These are phyloP conservation scores for Tretioscincus oriximinensis DNA, from an alignment of 2,113 vertebrate species.

Conservation along the genomic window DNA sequence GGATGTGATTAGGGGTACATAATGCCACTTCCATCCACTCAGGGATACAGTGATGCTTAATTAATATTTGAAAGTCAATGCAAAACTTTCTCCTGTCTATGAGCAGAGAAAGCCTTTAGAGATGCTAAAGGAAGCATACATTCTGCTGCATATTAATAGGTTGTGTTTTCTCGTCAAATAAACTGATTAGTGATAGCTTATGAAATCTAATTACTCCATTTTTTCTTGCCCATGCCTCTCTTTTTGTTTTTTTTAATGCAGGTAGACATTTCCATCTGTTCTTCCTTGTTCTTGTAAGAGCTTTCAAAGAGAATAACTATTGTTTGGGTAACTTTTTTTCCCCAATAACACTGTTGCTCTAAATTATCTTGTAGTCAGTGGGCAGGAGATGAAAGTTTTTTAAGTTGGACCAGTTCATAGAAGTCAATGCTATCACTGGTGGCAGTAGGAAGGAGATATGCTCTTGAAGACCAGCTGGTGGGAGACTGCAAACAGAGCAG, in stretches of 20 bases:
- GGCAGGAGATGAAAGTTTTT: too few relatives aligned
- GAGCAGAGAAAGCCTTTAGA: background rate
- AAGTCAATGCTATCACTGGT: too few relatives aligned
- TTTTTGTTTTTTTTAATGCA: background rate
- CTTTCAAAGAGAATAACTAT: background rate
- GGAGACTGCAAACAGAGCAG: too few relatives aligned
- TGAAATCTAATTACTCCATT: background rate
- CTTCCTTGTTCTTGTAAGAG: background rate
- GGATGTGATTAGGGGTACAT: conserved; percentile 44
- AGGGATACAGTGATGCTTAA: conserved; percentile 35
- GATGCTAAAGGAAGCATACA: background rate
- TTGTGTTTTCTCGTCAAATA: background rate
- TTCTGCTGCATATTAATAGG: background rate
- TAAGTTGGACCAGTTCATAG: too few relatives aligned
- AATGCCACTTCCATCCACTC: conserved; percentile 37
- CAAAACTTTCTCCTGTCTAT: fast-evolving
- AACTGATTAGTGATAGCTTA: background rate
- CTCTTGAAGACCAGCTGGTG: too few relatives aligned
- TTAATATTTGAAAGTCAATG: conserved; percentile 52
- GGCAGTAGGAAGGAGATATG: too few relatives aligned
- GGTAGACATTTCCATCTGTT: background rate
- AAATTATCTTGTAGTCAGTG: background rate
- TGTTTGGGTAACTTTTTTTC: background rate
- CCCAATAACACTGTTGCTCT: background rate
- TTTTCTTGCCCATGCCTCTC: background rate